Percentiles rank a stretch among this genome's conserved stretches.
phyloP scores from a whole-genome alignment of 2,113 vertebrate species.

The Callipepla squamata region DNA sequence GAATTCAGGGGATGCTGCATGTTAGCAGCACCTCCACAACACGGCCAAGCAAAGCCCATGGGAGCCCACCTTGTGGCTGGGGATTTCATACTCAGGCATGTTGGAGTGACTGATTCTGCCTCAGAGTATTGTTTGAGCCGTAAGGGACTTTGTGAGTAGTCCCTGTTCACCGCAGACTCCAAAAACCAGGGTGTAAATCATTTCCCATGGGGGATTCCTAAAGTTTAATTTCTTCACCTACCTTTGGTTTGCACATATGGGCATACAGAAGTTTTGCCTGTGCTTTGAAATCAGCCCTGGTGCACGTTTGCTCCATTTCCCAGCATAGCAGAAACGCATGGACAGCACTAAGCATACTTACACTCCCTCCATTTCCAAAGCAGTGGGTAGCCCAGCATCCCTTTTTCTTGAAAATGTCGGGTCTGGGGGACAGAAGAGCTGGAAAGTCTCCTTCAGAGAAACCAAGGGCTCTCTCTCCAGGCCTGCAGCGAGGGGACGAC shows the following conservation, averaged over 20 bases:
- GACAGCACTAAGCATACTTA: neutral
- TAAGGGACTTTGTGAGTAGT: neutral
- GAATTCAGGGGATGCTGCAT: neutral
- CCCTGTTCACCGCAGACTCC: neutral
- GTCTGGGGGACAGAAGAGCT: neutral
- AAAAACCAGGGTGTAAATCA: neutral
- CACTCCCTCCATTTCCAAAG: neutral
- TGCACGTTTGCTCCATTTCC: constrained; percentile 1
- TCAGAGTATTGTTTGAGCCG: neutral
- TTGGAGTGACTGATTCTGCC: neutral
- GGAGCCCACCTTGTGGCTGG: neutral
- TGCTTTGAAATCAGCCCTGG: neutral
- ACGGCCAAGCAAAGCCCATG: neutral
- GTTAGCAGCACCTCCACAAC: neutral
- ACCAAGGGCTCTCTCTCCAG: neutral
- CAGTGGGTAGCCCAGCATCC: neutral
- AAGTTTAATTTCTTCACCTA: neutral
- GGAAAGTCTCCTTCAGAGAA: constrained; percentile 17
- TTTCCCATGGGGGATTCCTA: neutral
- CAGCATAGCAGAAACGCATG: neutral
- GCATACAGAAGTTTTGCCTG: neutral
- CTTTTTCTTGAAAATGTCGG: neutral
- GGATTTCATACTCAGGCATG: neutral
- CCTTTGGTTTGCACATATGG: neutral
- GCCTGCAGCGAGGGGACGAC: neutral